These are phyloP conservation scores for Tyto alba DNA, from an alignment of 2,113 vertebrate species.

Conservation along the genomic window DNA sequence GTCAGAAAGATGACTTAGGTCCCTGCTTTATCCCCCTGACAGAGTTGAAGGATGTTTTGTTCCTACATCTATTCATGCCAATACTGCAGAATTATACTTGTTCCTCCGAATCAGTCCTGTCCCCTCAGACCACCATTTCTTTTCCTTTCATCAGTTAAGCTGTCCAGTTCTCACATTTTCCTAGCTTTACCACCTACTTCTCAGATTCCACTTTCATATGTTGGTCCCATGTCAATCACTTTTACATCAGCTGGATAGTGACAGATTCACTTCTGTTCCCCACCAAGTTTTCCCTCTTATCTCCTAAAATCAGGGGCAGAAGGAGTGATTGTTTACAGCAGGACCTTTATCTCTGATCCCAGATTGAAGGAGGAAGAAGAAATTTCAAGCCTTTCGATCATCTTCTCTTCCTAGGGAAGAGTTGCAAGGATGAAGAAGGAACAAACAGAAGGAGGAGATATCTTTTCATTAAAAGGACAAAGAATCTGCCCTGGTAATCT, in stretches of 20 bases:
- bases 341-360: not conserved
- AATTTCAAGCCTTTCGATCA: not conserved
- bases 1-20: not conserved
- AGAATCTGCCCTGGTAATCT: not conserved
- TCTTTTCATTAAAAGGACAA: not conserved
- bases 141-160: not conserved
- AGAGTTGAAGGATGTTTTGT: not conserved
- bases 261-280: not conserved
- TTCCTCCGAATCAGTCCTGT: not conserved
- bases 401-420: not conserved
- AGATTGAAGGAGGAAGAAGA: not conserved
- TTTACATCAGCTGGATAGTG: not conserved
- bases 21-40: not conserved
- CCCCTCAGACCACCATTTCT: not conserved
- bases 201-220: not conserved
- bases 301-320: not conserved
- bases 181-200: not conserved
- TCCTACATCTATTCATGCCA: not conserved
- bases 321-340: not conserved
- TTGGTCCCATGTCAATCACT: not conserved
- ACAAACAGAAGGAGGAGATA: not conserved
- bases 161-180: not conserved
- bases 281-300: not conserved
- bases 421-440: not conserved
- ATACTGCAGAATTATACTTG: not conserved